Evolutionary conservation across 2,113 vertebrate genomes (phyloP).

Genomic region (Neoarius graeffei): DNA sequence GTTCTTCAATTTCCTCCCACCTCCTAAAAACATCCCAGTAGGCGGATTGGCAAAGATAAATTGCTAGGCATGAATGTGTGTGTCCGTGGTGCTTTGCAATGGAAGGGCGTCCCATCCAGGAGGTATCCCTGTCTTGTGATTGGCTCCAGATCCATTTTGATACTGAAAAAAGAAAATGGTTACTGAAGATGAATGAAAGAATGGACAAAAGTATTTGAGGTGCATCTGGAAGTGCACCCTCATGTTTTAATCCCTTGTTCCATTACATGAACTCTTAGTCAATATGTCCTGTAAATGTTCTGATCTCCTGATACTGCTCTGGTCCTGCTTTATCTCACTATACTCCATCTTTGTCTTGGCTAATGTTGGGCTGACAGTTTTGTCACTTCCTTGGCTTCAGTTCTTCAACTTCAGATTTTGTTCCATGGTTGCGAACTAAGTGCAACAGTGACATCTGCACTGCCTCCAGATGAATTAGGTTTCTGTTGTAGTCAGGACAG

Average conservation of each 20-base stretch:
- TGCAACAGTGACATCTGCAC: not conserved
- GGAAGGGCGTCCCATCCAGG: not conserved
- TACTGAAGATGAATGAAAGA: not conserved
- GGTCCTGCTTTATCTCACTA: not conserved
- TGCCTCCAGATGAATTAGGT: not conserved
- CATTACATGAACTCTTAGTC: not conserved
- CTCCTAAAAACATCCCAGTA: not conserved
- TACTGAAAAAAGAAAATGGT: not conserved
- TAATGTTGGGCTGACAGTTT: not conserved
- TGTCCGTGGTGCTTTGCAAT: not conserved
- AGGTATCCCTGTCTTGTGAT: not conserved
- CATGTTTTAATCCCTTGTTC: not conserved
- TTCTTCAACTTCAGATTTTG: not conserved
- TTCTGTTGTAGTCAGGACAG: not conserved
- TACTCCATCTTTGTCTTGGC: not conserved
- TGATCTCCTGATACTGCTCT: not conserved
- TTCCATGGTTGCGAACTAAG: not conserved
- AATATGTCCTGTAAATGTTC: not conserved
- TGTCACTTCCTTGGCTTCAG: not conserved
- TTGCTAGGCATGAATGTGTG: not conserved
- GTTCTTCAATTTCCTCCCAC: not conserved
- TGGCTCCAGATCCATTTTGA: not conserved
- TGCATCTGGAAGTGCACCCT: not conserved
- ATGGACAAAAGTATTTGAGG: not conserved
- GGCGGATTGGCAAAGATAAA: not conserved